Evolutionary conservation across 1,140 invertebrate species (phyloP).

Genomic region (Pogonus chalceus): DNA sequence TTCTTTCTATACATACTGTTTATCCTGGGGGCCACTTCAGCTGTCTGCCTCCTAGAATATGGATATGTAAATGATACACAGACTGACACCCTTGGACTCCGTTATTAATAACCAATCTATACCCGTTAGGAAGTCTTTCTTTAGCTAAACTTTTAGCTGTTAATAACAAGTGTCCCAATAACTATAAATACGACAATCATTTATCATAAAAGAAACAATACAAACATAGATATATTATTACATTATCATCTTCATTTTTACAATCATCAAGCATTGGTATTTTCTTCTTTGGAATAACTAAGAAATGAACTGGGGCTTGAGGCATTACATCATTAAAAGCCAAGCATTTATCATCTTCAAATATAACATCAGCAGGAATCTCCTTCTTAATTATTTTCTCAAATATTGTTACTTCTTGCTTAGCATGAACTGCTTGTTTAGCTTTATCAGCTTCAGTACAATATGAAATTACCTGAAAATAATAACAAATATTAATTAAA

Average conservation of each 20-base stretch:
- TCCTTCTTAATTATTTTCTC: conserved; percentile 66
- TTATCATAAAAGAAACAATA: conserved; percentile 1
- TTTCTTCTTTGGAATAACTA: conserved; percentile 64
- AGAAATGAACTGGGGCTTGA: conserved; percentile 72
- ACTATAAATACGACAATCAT: conserved; percentile 32
- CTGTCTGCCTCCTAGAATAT: conserved; percentile 71
- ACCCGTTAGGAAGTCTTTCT: conserved; percentile 40
- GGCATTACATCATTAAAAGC: conserved; percentile 70
- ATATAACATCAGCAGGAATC: conserved; percentile 70
- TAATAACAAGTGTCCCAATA: conserved; percentile 52
- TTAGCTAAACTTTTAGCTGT: conserved; percentile 47
- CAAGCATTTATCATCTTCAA: conserved; percentile 68
- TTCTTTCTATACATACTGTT: too few relatives aligned
- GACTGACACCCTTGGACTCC: conserved; percentile 59
- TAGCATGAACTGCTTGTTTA: conserved; percentile 25
- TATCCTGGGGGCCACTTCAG: conserved; percentile 75
- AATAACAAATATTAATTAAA: too few relatives aligned
- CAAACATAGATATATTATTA: conserved; percentile 19
- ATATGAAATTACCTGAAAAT: too few relatives aligned
- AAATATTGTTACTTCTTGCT: conserved; percentile 56
- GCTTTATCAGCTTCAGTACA: conserved; percentile 41
- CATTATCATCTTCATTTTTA: conserved; percentile 32
- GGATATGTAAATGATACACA: conserved; percentile 65
- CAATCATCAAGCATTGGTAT: conserved; percentile 29
- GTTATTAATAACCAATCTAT: conserved; percentile 60